Percentiles rank a stretch among this genome's conserved stretches.
phyloP scores from a whole-genome alignment of 2,888 invertebrate genomes.

The Rapana venosa region DNA sequence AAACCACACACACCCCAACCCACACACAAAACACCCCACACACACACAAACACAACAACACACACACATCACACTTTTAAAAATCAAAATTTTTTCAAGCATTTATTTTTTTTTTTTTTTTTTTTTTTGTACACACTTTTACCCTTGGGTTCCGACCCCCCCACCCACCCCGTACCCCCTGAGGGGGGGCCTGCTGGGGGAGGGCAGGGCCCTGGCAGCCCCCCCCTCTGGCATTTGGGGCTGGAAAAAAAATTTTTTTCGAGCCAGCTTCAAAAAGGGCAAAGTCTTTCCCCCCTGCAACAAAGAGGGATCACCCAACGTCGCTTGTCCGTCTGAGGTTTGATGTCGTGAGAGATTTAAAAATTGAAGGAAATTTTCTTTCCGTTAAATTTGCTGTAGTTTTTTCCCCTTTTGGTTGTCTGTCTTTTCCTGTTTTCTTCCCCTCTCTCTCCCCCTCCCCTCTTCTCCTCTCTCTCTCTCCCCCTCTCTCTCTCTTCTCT shows the following conservation, averaged over 20 bases:
- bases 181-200: neutral
- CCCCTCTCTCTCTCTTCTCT: neutral
- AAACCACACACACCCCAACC: too few relatives aligned
- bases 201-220: constrained; percentile 46
- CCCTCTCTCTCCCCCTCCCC: neutral
- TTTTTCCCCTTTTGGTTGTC: too few relatives aligned
- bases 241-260: constrained; percentile 34
- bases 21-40: neutral
- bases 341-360: neutral
- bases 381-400: neutral
- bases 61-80: neutral
- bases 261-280: constrained; percentile 44
- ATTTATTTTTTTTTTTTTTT: too few relatives aligned
- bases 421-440: too few relatives aligned
- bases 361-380: neutral
- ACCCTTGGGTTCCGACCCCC: constrained; percentile 5
- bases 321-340: neutral
- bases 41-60: constrained; percentile 10
- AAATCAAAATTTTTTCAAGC: neutral
- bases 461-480: neutral
- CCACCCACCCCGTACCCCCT: constrained; percentile 49
- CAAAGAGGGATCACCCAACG: neutral
- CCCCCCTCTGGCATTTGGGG: constrained; percentile 44
- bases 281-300: constrained; percentile 44
- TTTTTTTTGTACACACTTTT: neutral